Evolutionary conservation across 2,113 vertebrate species (phyloP).

Genomic region (Astatoreochromis straeleni): DNA sequence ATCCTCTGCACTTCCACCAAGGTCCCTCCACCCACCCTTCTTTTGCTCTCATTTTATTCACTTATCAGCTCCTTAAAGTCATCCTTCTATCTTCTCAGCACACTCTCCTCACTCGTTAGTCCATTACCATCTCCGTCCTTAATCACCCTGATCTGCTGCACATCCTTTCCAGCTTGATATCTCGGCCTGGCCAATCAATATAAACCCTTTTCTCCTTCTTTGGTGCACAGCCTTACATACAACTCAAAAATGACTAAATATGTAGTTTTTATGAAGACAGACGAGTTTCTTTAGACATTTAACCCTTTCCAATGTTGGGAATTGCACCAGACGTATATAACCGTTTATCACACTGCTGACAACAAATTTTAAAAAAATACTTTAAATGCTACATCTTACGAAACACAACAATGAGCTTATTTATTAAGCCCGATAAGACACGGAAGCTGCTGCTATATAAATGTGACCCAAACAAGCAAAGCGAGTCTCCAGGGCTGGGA

Average conservation of each 20-base stretch:
- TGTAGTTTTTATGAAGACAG: neutral
- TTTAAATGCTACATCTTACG: neutral
- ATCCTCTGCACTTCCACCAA: neutral
- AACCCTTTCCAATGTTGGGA: neutral
- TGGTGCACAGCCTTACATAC: neutral
- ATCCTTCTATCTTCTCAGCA: neutral
- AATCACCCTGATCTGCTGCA: neutral
- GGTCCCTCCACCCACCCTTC: neutral
- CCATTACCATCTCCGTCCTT: neutral
- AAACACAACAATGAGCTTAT: neutral
- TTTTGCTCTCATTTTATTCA: neutral
- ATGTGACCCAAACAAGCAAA: slow-evolving; percentile 12
- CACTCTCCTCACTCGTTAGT: neutral
- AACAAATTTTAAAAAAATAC: rapidly evolving
- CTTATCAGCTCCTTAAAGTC: neutral
- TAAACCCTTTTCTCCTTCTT: neutral
- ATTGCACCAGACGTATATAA: neutral
- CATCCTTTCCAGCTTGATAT: neutral
- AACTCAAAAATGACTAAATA: neutral
- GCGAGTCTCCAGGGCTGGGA: slow-evolving; percentile 13
- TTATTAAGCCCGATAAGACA: slow-evolving; percentile 3
- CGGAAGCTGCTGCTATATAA: neutral
- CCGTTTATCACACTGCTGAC: neutral
- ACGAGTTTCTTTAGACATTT: neutral
- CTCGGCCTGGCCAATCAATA: neutral